Evolutionary conservation across 2,113 vertebrate species (phyloP).

Genomic region (Zosterops lateralis): DNA sequence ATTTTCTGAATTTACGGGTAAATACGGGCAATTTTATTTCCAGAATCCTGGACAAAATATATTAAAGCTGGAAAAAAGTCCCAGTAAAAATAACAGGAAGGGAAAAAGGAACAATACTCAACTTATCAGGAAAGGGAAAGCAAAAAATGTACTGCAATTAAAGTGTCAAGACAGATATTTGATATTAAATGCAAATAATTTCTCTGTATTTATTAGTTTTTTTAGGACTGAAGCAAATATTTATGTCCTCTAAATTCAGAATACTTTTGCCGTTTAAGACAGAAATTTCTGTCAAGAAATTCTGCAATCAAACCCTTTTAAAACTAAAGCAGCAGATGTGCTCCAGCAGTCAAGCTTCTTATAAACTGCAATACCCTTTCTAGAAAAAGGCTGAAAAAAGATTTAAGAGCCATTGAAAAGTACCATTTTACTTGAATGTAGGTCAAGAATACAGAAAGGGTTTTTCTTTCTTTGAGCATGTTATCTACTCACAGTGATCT

Average conservation of each 20-base stretch:
- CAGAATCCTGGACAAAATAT: not conserved
- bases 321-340: conserved; percentile 25
- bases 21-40: not conserved
- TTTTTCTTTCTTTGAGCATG: not conserved
- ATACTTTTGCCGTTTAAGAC: not conserved
- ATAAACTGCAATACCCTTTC: not conserved
- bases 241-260: not conserved
- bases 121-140: not conserved
- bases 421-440: not conserved
- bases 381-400: not conserved
- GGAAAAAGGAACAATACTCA: not conserved
- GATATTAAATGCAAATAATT: not conserved
- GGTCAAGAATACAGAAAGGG: not conserved
- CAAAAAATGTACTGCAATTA: not conserved
- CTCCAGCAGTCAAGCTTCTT: conserved; percentile 1
- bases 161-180: not conserved
- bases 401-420: conserved; percentile 1
- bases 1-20: not conserved
- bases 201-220: not conserved
- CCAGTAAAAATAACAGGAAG: not conserved
- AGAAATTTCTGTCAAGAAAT: not conserved
- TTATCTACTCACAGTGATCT: not conserved
- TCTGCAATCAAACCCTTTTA: not conserved
- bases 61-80: not conserved
- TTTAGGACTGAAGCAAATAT: not conserved